A percentile compares a stretch with the other conserved stretches of the same genome.
phyloP scores from a whole-genome alignment of 2,888 invertebrate species.

The Chelonus formosanus region DNA sequence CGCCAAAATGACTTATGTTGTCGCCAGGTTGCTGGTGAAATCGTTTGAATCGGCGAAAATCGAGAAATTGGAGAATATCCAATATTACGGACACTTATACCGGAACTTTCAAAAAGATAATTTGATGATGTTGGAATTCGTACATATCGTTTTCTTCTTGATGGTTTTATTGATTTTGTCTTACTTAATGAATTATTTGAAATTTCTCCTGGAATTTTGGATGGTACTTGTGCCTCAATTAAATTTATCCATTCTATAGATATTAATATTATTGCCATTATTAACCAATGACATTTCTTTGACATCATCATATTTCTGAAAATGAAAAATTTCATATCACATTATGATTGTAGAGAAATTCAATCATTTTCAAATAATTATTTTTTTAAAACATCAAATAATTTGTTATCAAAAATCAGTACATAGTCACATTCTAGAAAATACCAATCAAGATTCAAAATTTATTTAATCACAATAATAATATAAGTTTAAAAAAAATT shows the following conservation, averaged over 20 bases:
- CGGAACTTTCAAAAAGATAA: constrained; percentile 49
- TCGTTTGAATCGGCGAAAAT: constrained; percentile 38
- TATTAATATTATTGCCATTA: constrained; percentile 49
- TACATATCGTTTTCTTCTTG: constrained; percentile 48
- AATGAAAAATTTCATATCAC: not conserved
- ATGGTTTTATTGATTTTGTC: constrained; percentile 11
- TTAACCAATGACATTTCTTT: constrained; percentile 54
- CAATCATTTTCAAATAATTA: too few species aligned
- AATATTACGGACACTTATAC: constrained; percentile 39
- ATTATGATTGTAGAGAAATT: too few species aligned
- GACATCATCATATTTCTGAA: constrained; percentile 53
- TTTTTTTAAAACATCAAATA: too few species aligned
- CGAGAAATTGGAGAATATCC: constrained; percentile 44
- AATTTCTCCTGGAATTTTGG: constrained; percentile 16
- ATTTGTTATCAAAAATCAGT: too few species aligned
- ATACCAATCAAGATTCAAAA: too few species aligned
- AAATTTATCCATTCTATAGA: constrained; percentile 33
- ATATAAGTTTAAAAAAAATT: too few species aligned
- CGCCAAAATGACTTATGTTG: constrained; percentile 61
- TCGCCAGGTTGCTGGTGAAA: constrained; percentile 53
- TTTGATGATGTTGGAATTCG: constrained; percentile 54
- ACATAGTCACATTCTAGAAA: too few species aligned
- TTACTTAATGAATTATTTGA: not conserved
- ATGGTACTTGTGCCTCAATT: constrained; percentile 30
- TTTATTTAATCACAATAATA: too few species aligned